A percentile compares a stretch with the other conserved stretches of the same genome.
These are phyloP conservation scores for Mesaphorura yosii DNA, from an alignment of 1,140 invertebrate genomes.

Conservation along the genomic window DNA sequence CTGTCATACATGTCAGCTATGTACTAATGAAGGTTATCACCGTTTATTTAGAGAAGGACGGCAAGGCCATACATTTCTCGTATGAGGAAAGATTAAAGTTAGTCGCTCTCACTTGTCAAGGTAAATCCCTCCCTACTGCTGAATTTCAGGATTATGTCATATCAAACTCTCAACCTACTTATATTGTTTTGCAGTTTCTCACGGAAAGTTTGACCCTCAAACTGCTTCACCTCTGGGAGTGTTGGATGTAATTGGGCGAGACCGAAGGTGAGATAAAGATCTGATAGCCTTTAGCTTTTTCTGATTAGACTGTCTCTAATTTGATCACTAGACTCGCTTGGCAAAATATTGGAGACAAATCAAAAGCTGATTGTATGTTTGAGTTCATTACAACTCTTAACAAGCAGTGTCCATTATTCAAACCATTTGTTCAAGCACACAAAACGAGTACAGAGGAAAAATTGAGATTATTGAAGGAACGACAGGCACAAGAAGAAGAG, in stretches of 20 bases:
- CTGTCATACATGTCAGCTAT: constrained; percentile 1
- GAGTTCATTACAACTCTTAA: constrained; percentile 82
- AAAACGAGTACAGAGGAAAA: constrained; percentile 70
- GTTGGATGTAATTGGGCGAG: constrained; percentile 86
- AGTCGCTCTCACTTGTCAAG: constrained; percentile 84
- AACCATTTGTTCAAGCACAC: constrained; percentile 81
- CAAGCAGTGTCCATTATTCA: constrained; percentile 74
- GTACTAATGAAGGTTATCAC: neutral
- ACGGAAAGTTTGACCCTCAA: constrained; percentile 67
- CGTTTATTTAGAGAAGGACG: constrained; percentile 73
- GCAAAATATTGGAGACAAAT: constrained; percentile 77
- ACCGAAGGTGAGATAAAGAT: constrained; percentile 57
- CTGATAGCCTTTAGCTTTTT: neutral
- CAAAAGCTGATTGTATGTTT: constrained; percentile 72
- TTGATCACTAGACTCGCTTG: constrained; percentile 62
- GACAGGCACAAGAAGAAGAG: constrained; percentile 18
- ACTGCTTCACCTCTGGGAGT: constrained; percentile 76
- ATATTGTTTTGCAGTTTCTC: too few relatives aligned
- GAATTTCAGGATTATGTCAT: too few relatives aligned
- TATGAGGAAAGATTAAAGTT: constrained; percentile 87
- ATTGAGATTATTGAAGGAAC: constrained; percentile 46
- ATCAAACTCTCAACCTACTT: too few relatives aligned
- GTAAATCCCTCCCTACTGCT: too few relatives aligned
- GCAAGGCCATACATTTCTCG: constrained; percentile 83
- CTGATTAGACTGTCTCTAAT: neutral